Conservation (phyloP, 92 coral and sea anemone genomes). For the Palythoa caribaeorum region DNA sequence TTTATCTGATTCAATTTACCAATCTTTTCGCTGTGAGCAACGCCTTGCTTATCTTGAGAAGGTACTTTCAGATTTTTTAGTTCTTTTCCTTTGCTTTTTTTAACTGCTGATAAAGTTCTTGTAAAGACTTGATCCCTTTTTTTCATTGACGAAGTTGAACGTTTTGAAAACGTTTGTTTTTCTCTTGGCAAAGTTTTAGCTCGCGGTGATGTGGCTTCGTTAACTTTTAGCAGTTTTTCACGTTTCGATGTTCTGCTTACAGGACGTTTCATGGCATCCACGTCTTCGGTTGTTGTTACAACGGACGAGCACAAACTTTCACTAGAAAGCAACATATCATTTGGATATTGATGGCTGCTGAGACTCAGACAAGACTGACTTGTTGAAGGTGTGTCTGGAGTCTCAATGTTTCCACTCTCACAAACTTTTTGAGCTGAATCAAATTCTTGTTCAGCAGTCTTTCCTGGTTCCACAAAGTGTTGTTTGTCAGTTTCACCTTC, state of each 20-base stretch:
- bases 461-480: background rate
- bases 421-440: background rate
- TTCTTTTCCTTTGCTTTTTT: background rate
- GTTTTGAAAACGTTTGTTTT: background rate
- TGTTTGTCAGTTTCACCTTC: background rate
- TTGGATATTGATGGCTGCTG: background rate
- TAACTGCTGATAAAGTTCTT: background rate
- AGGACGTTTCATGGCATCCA: background rate
- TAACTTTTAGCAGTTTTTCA: background rate
- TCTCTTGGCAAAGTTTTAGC: background rate
- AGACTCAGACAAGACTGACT: background rate
- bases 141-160: background rate
- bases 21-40: background rate
- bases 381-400: background rate
- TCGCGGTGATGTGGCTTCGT: background rate
- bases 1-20: background rate
- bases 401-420: background rate
- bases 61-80: background rate
- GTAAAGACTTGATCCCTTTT: background rate
- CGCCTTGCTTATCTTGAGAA: constrained; percentile 5
- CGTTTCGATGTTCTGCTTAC: background rate
- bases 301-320: background rate
- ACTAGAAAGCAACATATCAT: background rate
- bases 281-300: background rate
- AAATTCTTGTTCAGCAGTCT: background rate